Conservation (phyloP, 2,797 vertebrate species). For the Acridotheres tristis region DNA sequence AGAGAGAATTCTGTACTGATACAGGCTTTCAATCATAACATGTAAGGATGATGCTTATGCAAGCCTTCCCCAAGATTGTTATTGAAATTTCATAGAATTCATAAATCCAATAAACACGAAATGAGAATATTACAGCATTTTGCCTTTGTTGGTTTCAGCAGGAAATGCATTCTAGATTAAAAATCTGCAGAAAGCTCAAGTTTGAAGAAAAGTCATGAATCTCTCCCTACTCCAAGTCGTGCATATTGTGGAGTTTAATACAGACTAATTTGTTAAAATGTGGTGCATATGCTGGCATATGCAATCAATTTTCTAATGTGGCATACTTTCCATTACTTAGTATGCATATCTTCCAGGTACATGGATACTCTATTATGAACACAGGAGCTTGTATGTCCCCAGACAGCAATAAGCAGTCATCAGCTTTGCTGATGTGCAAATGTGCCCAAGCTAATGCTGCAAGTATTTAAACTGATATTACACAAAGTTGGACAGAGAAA, state of each 20-base stretch:
- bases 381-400: not conserved
- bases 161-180: not conserved
- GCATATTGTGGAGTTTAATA: not conserved
- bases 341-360: not conserved
- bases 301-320: not conserved
- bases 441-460: not conserved
- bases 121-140: not conserved
- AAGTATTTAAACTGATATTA: not conserved
- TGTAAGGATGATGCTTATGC: not conserved
- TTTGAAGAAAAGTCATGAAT: not conserved
- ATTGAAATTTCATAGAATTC: conserved; percentile 11
- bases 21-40: not conserved
- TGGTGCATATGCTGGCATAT: not conserved
- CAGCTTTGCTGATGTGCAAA: not conserved
- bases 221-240: not conserved
- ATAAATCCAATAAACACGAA: not conserved
- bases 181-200: not conserved
- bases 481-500: not conserved
- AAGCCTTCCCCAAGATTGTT: not conserved
- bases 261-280: not conserved
- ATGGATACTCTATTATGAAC: not conserved
- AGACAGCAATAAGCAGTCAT: not conserved
- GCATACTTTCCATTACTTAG: not conserved
- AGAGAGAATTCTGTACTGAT: not conserved
- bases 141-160: not conserved